These are phyloP conservation scores for Hemiscyllium ocellatum DNA, from an alignment of 2,113 vertebrate species.

Conservation along the genomic window DNA sequence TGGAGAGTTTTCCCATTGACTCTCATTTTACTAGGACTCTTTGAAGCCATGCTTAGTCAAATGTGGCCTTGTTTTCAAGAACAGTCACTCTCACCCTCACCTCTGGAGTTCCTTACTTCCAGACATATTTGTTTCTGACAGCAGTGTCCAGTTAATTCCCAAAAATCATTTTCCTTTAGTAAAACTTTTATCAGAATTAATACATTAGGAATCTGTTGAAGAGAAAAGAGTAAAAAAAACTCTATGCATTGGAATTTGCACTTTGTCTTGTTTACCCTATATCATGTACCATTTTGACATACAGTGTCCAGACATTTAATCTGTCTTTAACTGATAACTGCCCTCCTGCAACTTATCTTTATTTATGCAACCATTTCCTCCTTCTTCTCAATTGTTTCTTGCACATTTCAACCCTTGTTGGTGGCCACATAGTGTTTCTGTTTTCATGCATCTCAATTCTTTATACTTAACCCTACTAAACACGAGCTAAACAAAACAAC, in stretches of 20 bases:
- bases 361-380: not conserved
- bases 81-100: too few species aligned
- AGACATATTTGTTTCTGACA: too few species aligned
- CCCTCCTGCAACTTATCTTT: not conserved
- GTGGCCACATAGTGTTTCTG: too few species aligned
- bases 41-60: too few species aligned
- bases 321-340: not conserved
- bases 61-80: too few species aligned
- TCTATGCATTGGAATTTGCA: not conserved
- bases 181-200: too few species aligned
- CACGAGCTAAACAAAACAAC: not conserved
- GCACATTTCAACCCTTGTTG: not conserved
- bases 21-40: too few species aligned
- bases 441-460: not conserved
- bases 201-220: not conserved
- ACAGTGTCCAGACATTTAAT: not conserved
- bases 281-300: not conserved
- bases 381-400: not conserved
- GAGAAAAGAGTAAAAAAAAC: not conserved
- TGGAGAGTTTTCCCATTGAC: too few species aligned
- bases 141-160: too few species aligned
- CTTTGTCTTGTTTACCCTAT: not conserved
- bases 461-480: not conserved
- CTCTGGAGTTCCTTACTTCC: too few species aligned
- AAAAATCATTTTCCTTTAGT: too few species aligned